These are phyloP conservation scores for Rhinophrynus dorsalis DNA, from an alignment of 2,797 vertebrate species.

Conservation along the genomic window DNA sequence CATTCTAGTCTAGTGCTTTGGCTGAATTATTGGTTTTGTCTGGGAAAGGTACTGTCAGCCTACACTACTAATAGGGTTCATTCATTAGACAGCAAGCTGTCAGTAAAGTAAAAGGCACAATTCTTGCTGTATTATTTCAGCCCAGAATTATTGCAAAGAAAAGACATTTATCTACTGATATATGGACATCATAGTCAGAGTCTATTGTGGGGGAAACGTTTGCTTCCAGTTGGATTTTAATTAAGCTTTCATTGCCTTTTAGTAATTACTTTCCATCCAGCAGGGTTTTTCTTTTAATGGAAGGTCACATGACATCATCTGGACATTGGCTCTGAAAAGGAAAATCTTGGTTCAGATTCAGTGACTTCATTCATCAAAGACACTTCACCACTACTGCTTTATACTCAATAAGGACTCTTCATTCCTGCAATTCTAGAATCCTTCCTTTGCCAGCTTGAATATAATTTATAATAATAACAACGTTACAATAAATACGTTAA, in stretches of 20 bases:
- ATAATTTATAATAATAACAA: too few relatives aligned
- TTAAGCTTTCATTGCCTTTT: slow-evolving; percentile 31
- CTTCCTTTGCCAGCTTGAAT: too few relatives aligned
- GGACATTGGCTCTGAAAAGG: neutral
- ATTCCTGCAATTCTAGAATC: neutral
- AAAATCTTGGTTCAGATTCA: slow-evolving; percentile 11
- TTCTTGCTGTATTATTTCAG: slow-evolving; percentile 7
- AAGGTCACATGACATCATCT: slow-evolving; percentile 20
- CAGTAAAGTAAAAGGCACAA: slow-evolving; percentile 12
- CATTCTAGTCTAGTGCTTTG: slow-evolving; percentile 12
- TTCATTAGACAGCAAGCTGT: slow-evolving; percentile 21
- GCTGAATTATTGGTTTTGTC: slow-evolving; percentile 14
- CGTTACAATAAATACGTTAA: too few relatives aligned
- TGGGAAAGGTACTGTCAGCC: slow-evolving; percentile 2
- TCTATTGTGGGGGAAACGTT: slow-evolving; percentile 19
- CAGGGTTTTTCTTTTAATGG: neutral
- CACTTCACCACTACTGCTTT: neutral
- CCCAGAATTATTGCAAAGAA: slow-evolving; percentile 24
- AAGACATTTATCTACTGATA: slow-evolving; percentile 28
- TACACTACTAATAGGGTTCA: slow-evolving; percentile 2
- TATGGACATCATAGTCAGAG: slow-evolving; percentile 11
- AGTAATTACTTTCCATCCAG: slow-evolving; percentile 22
- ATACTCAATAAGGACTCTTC: neutral
- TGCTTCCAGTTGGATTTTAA: slow-evolving; percentile 30
- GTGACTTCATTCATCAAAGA: slow-evolving; percentile 1